phyloP scores from a whole-genome alignment of 2,888 invertebrate genomes.

The Diplolepis rosae region DNA sequence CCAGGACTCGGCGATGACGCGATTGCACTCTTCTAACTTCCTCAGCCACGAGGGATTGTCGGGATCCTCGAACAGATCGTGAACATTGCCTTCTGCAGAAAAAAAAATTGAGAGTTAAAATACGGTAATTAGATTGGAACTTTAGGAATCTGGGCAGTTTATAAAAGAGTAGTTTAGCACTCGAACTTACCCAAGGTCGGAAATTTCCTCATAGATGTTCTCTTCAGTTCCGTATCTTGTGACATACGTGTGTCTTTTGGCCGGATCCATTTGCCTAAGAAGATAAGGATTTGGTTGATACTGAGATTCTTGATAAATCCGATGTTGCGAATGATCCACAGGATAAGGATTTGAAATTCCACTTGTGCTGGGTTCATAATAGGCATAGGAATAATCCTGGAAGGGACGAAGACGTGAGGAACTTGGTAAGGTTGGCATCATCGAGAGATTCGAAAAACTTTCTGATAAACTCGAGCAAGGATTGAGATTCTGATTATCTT shows the following conservation, averaged over 20 bases:
- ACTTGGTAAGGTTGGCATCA: constrained; percentile 29
- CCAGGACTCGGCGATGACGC: constrained; percentile 87
- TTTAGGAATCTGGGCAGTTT: too few relatives aligned
- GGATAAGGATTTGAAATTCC: constrained; percentile 80
- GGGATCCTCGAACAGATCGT: constrained; percentile 64
- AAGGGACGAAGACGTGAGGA: constrained; percentile 37
- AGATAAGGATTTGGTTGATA: constrained; percentile 71
- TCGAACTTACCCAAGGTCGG: constrained; percentile 76
- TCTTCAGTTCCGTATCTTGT: constrained; percentile 89
- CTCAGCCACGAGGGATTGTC: constrained; percentile 81
- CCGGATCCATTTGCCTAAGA: constrained; percentile 58
- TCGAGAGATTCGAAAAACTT: constrained; percentile 8
- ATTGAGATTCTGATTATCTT: background rate
- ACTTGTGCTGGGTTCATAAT: constrained; percentile 81
- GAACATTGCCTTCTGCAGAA: constrained; percentile 66
- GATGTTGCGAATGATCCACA: constrained; percentile 71
- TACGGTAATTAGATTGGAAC: too few relatives aligned
- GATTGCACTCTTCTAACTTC: constrained; percentile 89
- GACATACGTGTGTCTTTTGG: constrained; percentile 81
- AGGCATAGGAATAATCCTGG: constrained; percentile 87
- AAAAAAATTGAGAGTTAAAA: constrained; percentile 4
- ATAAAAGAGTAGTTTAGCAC: too few relatives aligned
- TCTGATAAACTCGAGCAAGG: constrained; percentile 14
- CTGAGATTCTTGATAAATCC: constrained; percentile 60
- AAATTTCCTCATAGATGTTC: constrained; percentile 88